A percentile compares a stretch with the other conserved stretches of the same genome.
Conservation (phyloP, 2,888 invertebrate species). For the Epsilonema sp. region DNA sequence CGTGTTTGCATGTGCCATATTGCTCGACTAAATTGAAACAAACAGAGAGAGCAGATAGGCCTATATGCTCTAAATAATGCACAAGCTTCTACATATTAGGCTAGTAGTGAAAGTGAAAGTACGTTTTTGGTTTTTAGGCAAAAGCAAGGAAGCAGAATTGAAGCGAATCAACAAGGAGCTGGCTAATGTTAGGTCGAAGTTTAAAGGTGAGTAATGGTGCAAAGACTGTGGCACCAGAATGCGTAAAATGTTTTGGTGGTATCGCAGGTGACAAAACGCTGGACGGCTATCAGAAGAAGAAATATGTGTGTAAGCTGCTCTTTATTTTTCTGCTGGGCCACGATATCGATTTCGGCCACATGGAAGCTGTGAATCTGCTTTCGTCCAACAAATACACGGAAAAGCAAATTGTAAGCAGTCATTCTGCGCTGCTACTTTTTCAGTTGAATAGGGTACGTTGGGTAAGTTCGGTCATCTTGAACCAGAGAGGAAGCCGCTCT, state of each 20-base stretch:
- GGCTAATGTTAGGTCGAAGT: slow-evolving; percentile 97
- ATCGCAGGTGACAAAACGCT: slow-evolving; percentile 72
- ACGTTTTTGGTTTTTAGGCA: slow-evolving; percentile 45
- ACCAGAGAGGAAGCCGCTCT: neutral
- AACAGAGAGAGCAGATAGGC: no score
- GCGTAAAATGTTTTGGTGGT: neutral
- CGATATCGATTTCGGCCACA: slow-evolving; percentile 99
- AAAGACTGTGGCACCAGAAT: neutral
- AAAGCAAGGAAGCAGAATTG: slow-evolving; percentile 98
- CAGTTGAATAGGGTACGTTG: neutral
- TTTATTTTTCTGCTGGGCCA: slow-evolving; percentile 98
- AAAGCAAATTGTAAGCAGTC: slow-evolving; percentile 65
- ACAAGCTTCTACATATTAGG: no score
- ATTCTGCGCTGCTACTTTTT: neutral
- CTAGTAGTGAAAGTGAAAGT: no score
- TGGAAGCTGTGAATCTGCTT: slow-evolving; percentile 97
- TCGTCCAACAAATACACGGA: slow-evolving; percentile 99
- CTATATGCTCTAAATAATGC: no score
- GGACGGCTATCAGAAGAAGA: slow-evolving; percentile 99
- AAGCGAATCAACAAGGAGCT: slow-evolving; percentile 98
- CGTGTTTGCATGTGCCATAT: no score
- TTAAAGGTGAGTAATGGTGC: no score
- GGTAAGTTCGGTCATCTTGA: neutral
- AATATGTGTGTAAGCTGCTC: slow-evolving; percentile 96
- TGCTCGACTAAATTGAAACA: no score